phyloP scores from a whole-genome alignment of 1,140 invertebrate genomes.

The Atopsyche davidsoni region DNA sequence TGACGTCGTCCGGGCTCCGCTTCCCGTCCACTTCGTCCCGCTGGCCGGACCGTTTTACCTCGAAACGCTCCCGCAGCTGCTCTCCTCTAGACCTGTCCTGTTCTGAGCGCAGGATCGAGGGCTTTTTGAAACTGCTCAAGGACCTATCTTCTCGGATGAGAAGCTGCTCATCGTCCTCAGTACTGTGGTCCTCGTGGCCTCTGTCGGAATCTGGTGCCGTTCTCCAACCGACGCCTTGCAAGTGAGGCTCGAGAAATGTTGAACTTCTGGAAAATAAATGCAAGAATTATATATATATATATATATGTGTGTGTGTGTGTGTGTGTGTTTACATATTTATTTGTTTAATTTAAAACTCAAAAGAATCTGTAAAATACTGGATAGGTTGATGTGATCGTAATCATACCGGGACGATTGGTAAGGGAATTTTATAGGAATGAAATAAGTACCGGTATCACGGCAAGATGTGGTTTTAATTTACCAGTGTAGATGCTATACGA shows the following conservation, averaged over 20 bases:
- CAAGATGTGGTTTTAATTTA: too few relatives aligned
- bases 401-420: too few relatives aligned
- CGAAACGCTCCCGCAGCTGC: conserved; percentile 22
- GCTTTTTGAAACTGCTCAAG: conserved; percentile 12
- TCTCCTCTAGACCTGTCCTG: conserved; percentile 23
- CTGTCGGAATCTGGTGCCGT: conserved; percentile 44
- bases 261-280: conserved; percentile 48
- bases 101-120: neutral
- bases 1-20: conserved; percentile 8
- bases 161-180: conserved; percentile 45
- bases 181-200: conserved; percentile 44
- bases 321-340: too few relatives aligned
- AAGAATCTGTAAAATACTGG: too few relatives aligned
- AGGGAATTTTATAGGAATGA: too few relatives aligned
- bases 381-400: too few relatives aligned
- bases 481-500: too few relatives aligned
- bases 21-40: conserved; percentile 19
- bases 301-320: too few relatives aligned
- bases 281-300: too few relatives aligned
- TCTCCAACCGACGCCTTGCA: conserved; percentile 44
- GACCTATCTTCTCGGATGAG: conserved; percentile 33
- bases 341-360: too few relatives aligned
- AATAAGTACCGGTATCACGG: too few relatives aligned
- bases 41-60: conserved; percentile 14
- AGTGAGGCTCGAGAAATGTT: conserved; percentile 46